Conservation (phyloP, 2,113 vertebrate species). For the Eublepharis macularius region DNA sequence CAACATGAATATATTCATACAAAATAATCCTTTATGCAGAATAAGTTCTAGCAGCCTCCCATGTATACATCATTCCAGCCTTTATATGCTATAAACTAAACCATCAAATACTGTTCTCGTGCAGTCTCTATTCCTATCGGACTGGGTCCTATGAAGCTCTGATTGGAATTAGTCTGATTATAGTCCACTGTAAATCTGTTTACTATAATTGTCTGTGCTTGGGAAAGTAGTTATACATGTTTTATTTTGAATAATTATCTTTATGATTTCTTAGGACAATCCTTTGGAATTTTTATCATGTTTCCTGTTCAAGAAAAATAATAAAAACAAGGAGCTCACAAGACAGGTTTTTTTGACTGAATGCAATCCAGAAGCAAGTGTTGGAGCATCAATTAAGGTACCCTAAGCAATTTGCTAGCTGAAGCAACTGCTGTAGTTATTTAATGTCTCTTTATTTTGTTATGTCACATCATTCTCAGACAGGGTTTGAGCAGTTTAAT, state of each 20-base stretch:
- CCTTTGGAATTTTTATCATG: conserved; percentile 77
- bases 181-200: not conserved
- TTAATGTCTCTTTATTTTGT: not conserved
- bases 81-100: not conserved
- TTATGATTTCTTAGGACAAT: conserved; percentile 67
- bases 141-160: not conserved
- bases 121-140: not conserved
- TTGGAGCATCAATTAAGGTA: conserved; percentile 58
- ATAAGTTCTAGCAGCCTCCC: not conserved
- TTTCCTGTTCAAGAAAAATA: conserved; percentile 70
- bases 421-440: not conserved
- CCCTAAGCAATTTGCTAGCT: accelerated
- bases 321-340: conserved; percentile 28
- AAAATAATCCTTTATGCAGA: no score
- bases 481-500: not conserved
- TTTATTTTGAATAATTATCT: not conserved
- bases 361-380: not conserved
- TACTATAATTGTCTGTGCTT: not conserved
- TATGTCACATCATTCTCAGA: not conserved
- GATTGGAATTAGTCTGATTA: not conserved
- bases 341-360: conserved; percentile 19
- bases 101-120: not conserved
- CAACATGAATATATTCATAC: not conserved
- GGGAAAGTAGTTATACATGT: not conserved
- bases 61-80: not conserved